A percentile compares a stretch with the other conserved stretches of the same genome.
Evolutionary conservation across 92 coral and sea anemone genomes (phyloP).

Genomic region (Porites cylindrica): DNA sequence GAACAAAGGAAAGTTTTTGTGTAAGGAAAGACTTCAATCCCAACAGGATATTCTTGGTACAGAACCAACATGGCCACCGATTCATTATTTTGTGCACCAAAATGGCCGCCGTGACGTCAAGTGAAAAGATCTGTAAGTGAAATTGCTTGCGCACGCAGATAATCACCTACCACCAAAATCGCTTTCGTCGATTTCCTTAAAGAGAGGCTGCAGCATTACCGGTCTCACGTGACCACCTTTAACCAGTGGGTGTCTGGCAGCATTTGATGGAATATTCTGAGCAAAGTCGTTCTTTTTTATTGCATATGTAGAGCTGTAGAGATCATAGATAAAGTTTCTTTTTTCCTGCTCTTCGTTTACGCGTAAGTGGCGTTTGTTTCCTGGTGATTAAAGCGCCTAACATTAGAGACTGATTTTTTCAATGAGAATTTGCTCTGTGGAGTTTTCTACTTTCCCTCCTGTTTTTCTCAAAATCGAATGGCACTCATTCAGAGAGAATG

Average conservation of each 20-base stretch:
- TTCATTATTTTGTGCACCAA: too few relatives aligned
- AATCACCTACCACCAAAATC: constrained; percentile 72
- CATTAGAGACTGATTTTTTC: neutral
- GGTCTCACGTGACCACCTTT: constrained; percentile 59
- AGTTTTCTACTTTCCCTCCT: too few relatives aligned
- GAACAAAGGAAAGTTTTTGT: too few relatives aligned
- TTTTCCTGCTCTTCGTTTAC: constrained; percentile 18
- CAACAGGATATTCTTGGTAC: too few relatives aligned
- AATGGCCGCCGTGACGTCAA: too few relatives aligned
- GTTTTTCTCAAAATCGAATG: too few relatives aligned
- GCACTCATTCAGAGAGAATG: too few relatives aligned
- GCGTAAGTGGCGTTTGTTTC: neutral
- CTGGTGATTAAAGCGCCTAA: neutral
- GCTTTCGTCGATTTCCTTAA: constrained; percentile 70
- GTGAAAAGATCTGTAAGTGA: too few relatives aligned
- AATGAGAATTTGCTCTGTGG: neutral
- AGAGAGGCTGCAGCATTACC: constrained; percentile 63
- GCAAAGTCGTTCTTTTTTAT: neutral
- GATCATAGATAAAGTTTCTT: constrained; percentile 44
- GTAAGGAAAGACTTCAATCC: too few relatives aligned
- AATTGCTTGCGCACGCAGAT: too few relatives aligned
- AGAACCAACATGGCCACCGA: too few relatives aligned
- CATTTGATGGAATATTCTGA: constrained; percentile 44
- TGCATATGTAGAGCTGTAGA: constrained; percentile 31
- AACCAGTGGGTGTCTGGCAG: constrained; percentile 54